Conservation (phyloP, 2,888 invertebrate species). For the Drosophila stalkeri region DNA sequence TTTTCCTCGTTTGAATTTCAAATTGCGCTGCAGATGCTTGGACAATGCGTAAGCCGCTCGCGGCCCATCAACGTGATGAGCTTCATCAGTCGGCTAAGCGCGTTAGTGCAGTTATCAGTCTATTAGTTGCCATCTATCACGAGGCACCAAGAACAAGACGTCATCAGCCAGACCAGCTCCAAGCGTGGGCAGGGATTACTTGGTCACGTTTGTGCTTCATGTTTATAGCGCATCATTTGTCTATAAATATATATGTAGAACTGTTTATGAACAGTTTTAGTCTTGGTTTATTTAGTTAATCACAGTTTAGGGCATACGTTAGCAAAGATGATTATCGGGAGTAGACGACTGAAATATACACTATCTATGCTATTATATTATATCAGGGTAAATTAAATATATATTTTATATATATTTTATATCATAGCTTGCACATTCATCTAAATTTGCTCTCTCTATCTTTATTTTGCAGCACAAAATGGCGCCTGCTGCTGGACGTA, state of each 20-base stretch:
- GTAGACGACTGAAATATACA: not conserved
- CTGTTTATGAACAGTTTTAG: not conserved
- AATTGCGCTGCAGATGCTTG: slow-evolving; percentile 64
- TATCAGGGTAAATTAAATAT: no score
- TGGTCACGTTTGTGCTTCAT: slow-evolving; percentile 40
- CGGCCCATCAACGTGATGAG: slow-evolving; percentile 41
- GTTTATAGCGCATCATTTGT: slow-evolving; percentile 51
- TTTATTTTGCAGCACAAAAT: slow-evolving; percentile 51
- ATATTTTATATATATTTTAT: no score
- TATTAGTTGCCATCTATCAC: slow-evolving; percentile 66
- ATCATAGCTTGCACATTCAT: not conserved
- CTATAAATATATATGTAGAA: not conserved
- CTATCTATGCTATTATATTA: not conserved
- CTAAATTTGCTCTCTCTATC: not conserved
- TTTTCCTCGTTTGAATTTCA: slow-evolving; percentile 66
- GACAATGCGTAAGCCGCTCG: slow-evolving; percentile 73
- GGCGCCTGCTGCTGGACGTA: slow-evolving; percentile 53
- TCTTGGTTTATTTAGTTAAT: not conserved
- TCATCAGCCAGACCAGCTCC: not conserved
- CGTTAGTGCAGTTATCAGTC: slow-evolving; percentile 77
- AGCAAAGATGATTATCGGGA: not conserved
- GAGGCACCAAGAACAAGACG: slow-evolving; percentile 15
- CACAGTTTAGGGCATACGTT: not conserved
- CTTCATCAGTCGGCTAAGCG: slow-evolving; percentile 60
- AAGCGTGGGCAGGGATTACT: slow-evolving; percentile 50